phyloP scores from a whole-genome alignment of 2,888 invertebrate genomes.

The Drosophila subquinaria region DNA sequence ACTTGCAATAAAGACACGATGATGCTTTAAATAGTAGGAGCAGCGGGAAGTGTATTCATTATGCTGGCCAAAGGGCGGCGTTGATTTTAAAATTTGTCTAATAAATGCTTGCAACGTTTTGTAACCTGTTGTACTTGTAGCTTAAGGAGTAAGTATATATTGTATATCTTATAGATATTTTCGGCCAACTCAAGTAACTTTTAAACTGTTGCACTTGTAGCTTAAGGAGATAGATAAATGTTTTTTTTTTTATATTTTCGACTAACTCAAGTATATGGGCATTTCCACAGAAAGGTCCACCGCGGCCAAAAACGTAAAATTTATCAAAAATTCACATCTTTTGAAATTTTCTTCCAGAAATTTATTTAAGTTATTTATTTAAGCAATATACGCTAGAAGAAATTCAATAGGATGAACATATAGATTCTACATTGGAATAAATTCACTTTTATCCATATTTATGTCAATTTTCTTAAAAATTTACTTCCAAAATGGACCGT shows the following conservation, averaged over 20 bases:
- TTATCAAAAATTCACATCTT: no score
- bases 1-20: slow-evolving; percentile 34
- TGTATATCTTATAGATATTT: neutral
- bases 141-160: neutral
- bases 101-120: neutral
- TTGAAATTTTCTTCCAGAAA: no score
- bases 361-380: no score
- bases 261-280: neutral
- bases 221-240: neutral
- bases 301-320: no score
- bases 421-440: no score
- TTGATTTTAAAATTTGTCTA: slow-evolving; percentile 11
- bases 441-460: no score
- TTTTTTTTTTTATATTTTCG: neutral
- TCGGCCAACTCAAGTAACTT: neutral
- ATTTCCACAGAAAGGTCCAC: no score
- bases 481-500: no score
- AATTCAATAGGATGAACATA: no score
- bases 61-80: slow-evolving; percentile 22
- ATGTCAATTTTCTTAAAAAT: no score
- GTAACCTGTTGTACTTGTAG: slow-evolving; percentile 7
- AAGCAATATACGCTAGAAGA: no score
- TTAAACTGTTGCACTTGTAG: slow-evolving; percentile 5
- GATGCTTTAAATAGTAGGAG: neutral
- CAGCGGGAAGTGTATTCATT: neutral